Conservation (phyloP, 2,113 vertebrate species). For the Pavo muticus region DNA sequence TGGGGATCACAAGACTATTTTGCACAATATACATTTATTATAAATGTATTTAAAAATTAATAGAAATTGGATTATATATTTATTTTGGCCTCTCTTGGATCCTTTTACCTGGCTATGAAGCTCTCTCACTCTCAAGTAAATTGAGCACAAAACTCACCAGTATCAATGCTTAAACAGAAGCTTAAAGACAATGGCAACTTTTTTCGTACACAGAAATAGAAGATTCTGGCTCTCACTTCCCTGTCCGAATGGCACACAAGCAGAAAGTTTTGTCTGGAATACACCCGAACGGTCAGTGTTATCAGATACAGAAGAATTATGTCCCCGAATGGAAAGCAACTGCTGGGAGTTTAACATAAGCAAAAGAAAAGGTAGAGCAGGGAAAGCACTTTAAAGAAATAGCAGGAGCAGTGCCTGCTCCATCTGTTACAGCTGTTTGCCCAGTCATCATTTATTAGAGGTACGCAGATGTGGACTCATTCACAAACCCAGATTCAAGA, state of each 20-base stretch:
- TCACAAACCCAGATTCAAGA: not conserved
- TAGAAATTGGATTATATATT: not conserved
- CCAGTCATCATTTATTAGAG: not conserved
- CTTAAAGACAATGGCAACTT: not conserved
- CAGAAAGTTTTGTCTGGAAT: not conserved
- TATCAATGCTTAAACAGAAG: not conserved
- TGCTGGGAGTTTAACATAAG: not conserved
- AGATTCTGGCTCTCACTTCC: not conserved
- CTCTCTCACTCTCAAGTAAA: not conserved
- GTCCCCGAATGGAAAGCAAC: not conserved
- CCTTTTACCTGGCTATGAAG: not conserved
- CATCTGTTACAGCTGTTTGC: not conserved
- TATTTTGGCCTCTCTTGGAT: not conserved
- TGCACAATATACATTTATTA: not conserved
- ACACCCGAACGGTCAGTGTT: rapidly evolving
- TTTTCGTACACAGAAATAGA: not conserved
- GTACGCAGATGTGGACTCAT: rapidly evolving
- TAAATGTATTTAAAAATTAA: not conserved
- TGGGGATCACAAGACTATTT: not conserved
- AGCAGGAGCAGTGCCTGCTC: not conserved
- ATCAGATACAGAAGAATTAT: not conserved
- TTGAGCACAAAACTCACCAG: not conserved
- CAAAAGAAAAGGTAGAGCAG: not conserved
- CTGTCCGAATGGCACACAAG: not conserved
- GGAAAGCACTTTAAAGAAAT: not conserved